Evolutionary conservation across 1,140 invertebrate genomes (phyloP), one percentile per base, ranked within the genome.

Genomic region (Microplitis mediator): DNA sequence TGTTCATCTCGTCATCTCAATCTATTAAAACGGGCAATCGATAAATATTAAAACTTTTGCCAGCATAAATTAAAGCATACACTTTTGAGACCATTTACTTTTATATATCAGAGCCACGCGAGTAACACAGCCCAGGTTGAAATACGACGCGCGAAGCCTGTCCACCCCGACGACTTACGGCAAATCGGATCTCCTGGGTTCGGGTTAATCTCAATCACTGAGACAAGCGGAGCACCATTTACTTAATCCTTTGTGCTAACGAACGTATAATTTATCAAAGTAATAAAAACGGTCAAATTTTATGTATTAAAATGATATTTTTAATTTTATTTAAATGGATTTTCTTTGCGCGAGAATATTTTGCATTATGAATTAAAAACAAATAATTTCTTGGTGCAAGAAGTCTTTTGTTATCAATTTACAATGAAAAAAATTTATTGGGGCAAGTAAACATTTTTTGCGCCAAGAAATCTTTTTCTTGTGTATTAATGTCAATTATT

Each of bases 81-180:
- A n/a, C 51, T 11, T n/a, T 54, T 54, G 51, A 54, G 51, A 54
- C 51, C n/a, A 54, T 54, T 54, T 54, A 54, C 51, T 74, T 23
- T 23, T 23, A 23, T 23, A 23, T 23, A 23, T 23, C 39, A 39
- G 39, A 75, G 74, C 73, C 61, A 67, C 72, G 73, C 74, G 67
- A 76, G 76, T 73, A 72, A 39, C 11, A 72, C 70, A 76, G 76
- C 67, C 73, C 66, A 61, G 62, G 69, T 75, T 76, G 71, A 79
- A 76, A 77, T 77, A 79, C 74, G 69, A 54, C 63, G 51, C 65
- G 73, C 65, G 70, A 72, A 60, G 50, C 23, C 54, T 69, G 54
- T 66, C 56, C 8, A 58, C 56, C 60, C 69, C 39, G 66, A 69
- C 74, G 63, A 74, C 54, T 73, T 61, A 72, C 34, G 65, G 69